These are phyloP conservation scores for Pardosa pseudoannulata DNA, from an alignment of 2,888 invertebrate species.

Conservation along the genomic window DNA sequence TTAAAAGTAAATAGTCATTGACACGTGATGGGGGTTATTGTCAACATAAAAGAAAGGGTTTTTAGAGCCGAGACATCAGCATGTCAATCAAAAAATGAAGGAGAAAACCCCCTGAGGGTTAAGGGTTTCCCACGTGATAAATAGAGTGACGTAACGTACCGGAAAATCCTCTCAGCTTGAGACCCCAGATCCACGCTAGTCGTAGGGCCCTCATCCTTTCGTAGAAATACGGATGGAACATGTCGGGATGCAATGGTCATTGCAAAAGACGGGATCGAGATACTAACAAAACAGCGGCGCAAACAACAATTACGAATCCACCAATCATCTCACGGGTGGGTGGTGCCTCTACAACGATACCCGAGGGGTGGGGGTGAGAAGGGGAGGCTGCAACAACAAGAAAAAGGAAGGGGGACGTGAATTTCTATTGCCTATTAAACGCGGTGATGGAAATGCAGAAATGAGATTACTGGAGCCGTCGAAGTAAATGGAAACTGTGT, in stretches of 20 bases:
- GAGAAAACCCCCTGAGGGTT: constrained; percentile 40
- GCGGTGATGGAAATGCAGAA: constrained; percentile 69
- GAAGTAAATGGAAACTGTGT: constrained; percentile 70
- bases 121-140: neutral
- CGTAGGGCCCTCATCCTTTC: constrained; percentile 69
- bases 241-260: constrained; percentile 43
- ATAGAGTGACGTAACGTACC: constrained; percentile 33
- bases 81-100: too few relatives aligned
- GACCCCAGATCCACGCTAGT: constrained; percentile 67
- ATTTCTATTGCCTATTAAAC: constrained; percentile 73
- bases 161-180: constrained; percentile 65
- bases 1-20: too few relatives aligned
- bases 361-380: neutral
- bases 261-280: constrained; percentile 34
- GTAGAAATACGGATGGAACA: constrained; percentile 71
- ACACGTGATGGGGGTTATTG: too few relatives aligned
- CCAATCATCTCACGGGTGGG: constrained; percentile 63
- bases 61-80: neutral
- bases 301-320: constrained; percentile 65
- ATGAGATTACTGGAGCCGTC: constrained; percentile 67
- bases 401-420: constrained; percentile 50
- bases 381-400: neutral
- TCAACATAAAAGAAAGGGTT: too few relatives aligned
- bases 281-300: constrained; percentile 37
- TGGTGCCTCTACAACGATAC: constrained; percentile 33